These are phyloP conservation scores for Strix occidentalis DNA, from an alignment of 2,797 vertebrate genomes.

Conservation along the genomic window DNA sequence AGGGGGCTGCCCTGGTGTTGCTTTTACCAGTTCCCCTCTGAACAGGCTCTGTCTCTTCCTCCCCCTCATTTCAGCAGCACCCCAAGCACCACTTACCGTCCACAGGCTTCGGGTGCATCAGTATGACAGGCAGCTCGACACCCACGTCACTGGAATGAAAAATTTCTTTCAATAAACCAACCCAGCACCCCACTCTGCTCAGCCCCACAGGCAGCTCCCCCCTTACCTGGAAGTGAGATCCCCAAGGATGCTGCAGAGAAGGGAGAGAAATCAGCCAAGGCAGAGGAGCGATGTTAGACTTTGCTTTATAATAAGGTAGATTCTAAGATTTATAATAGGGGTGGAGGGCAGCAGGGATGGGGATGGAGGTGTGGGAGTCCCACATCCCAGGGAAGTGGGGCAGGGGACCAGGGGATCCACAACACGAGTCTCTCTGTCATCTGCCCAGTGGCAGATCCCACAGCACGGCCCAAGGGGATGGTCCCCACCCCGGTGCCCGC, in stretches of 20 bases:
- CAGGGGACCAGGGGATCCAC: neutral
- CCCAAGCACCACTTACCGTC: constrained; percentile 71
- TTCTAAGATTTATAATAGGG: neutral
- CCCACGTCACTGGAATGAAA: constrained; percentile 79
- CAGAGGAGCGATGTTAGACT: neutral
- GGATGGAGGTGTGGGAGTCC: neutral
- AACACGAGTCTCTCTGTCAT: neutral
- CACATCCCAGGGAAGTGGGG: fast-evolving
- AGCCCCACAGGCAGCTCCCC: neutral
- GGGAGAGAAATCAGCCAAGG: neutral
- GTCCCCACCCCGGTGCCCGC: fast-evolving
- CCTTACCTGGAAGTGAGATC: constrained; percentile 87
- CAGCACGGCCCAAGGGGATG: neutral
- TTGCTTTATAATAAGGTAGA: neutral
- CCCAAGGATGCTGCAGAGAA: constrained; percentile 81
- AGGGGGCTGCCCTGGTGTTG: neutral
- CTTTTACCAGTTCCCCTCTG: neutral
- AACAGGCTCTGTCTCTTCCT: neutral
- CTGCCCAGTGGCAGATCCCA: neutral
- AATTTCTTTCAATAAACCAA: neutral
- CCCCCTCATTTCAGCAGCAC: fast-evolving
- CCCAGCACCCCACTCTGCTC: fast-evolving
- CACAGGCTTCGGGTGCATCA: constrained; percentile 88
- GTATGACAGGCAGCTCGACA: constrained; percentile 83
- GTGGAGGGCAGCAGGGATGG: neutral